These are phyloP conservation scores for Drosophila sordidula DNA, from an alignment of 2,888 invertebrate species.

Conservation along the genomic window DNA sequence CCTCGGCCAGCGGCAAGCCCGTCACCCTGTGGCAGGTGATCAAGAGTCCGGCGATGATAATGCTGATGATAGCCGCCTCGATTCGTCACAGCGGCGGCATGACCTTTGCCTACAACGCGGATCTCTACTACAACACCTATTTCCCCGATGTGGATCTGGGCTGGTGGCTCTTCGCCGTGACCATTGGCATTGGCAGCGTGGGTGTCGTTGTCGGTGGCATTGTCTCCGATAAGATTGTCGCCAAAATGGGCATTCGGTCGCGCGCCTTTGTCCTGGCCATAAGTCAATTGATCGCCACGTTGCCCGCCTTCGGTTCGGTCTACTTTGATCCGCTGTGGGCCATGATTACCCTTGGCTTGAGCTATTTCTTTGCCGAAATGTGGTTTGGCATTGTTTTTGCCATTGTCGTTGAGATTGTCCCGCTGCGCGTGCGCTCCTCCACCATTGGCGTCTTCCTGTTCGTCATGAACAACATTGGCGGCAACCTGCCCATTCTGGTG, in stretches of 20 bases:
- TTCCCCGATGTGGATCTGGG: conserved; percentile 95
- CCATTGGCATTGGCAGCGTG: conserved; percentile 91
- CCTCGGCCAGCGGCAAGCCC: conserved; percentile 86
- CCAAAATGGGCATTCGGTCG: conserved; percentile 93
- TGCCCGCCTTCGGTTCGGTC: conserved; percentile 94
- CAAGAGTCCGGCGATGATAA: conserved; percentile 90
- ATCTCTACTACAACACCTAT: conserved; percentile 94
- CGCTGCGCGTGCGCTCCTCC: conserved; percentile 92
- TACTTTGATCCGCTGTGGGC: conserved; percentile 93
- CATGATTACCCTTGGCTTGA: conserved; percentile 94
- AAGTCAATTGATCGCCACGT: conserved; percentile 93
- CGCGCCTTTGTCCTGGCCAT: conserved; percentile 92
- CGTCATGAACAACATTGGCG: conserved; percentile 96
- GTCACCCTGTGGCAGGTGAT: conserved; percentile 91
- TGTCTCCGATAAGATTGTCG: conserved; percentile 94
- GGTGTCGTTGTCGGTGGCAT: conserved; percentile 90
- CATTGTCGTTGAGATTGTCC: conserved; percentile 95
- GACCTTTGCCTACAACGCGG: conserved; percentile 96
- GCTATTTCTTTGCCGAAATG: conserved; percentile 97
- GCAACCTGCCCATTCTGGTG: conserved; percentile 94
- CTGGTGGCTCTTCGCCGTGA: conserved; percentile 95
- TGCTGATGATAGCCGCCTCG: conserved; percentile 94
- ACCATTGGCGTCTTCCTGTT: conserved; percentile 95
- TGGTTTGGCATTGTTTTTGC: conserved; percentile 97
- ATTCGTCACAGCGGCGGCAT: conserved; percentile 95